Conservation (phyloP, 2,888 invertebrate species). For the Volucella inanis region DNA sequence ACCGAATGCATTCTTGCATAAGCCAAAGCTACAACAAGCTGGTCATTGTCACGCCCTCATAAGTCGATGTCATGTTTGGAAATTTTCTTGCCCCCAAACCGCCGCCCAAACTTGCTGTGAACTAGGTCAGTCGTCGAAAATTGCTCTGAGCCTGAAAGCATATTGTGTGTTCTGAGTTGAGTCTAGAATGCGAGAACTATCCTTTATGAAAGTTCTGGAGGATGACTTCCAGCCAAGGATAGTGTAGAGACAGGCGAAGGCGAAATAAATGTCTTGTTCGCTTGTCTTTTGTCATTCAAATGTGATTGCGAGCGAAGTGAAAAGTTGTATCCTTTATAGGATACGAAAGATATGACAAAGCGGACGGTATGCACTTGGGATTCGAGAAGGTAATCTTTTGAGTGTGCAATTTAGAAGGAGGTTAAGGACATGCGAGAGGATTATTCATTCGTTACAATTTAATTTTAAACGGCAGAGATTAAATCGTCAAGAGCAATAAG, state of each 20-base stretch:
- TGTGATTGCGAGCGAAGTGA: conserved; percentile 34
- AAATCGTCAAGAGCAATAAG: conserved; percentile 24
- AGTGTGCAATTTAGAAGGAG: conserved; percentile 30
- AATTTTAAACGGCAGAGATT: conserved; percentile 42
- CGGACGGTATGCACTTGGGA: conserved; percentile 13
- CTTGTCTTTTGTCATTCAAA: conserved; percentile 69
- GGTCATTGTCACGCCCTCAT: conserved; percentile 72
- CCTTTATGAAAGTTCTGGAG: conserved; percentile 34
- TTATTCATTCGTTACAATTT: conserved; percentile 37
- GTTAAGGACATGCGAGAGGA: conserved; percentile 62
- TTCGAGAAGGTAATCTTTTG: conserved; percentile 32
- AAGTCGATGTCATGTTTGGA: conserved; percentile 67
- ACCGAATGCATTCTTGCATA: conserved; percentile 53
- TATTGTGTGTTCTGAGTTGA: not conserved
- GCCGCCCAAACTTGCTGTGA: conserved; percentile 4
- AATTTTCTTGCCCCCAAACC: conserved; percentile 27
- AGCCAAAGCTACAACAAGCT: conserved; percentile 51
- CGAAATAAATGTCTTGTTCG: conserved; percentile 54
- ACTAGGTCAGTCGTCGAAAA: conserved; percentile 71
- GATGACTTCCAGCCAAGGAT: conserved; percentile 66
- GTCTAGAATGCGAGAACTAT: conserved; percentile 2
- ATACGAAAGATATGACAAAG: conserved; percentile 38
- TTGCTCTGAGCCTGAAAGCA: conserved; percentile 47
- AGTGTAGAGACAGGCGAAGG: conserved; percentile 20
- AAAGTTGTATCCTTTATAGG: conserved; percentile 13